A percentile compares a stretch with the other conserved stretches of the same genome.
Evolutionary conservation across 2,797 vertebrate species (phyloP).

Genomic region (Scolopax bukidnonensis): DNA sequence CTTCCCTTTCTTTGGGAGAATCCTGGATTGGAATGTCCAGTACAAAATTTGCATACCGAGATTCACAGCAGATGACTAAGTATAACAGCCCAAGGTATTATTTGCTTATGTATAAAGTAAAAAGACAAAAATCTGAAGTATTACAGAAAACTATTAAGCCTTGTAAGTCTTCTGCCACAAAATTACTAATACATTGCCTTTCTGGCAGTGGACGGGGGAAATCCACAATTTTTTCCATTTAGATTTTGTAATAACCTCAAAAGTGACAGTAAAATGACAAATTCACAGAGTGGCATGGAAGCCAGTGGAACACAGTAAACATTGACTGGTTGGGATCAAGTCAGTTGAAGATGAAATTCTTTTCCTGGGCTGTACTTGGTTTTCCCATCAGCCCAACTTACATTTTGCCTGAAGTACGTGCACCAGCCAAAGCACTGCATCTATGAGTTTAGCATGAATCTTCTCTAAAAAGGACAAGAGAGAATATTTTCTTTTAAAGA

Average conservation of each 20-base stretch:
- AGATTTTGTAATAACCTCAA: neutral
- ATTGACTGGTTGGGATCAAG: neutral
- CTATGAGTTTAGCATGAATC: neutral
- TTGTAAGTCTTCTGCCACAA: neutral
- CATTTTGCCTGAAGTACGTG: neutral
- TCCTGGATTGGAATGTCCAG: neutral
- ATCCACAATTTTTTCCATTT: neutral
- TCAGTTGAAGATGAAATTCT: neutral
- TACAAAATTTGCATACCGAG: neutral
- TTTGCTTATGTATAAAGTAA: neutral
- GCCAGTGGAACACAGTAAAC: neutral
- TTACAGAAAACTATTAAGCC: neutral
- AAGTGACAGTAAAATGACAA: neutral
- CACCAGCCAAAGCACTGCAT: neutral
- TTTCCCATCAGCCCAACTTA: neutral
- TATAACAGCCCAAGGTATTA: neutral
- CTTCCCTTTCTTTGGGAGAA: neutral
- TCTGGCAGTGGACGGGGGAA: fast-evolving
- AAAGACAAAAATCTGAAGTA: neutral
- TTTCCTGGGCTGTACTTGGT: neutral
- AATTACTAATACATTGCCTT: neutral
- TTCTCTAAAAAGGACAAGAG: neutral
- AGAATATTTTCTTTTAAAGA: neutral
- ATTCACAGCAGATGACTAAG: neutral
- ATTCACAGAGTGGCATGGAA: neutral